Percentiles rank a stretch among this genome's conserved stretches.
phyloP scores from a whole-genome alignment of 2,113 vertebrate species.

The Phalacrocorax brasilianus region DNA sequence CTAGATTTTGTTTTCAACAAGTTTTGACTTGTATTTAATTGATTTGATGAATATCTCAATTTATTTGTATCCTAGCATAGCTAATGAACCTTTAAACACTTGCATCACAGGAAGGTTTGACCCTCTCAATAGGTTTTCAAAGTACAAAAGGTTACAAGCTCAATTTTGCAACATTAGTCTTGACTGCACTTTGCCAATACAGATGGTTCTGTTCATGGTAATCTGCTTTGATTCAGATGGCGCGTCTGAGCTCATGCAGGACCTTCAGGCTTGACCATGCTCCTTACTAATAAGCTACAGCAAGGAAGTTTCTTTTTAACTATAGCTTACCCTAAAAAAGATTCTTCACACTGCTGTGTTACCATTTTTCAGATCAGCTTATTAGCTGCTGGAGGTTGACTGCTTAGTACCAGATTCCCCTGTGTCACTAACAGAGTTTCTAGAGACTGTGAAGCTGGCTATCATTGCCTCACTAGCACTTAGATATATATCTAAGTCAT shows the following conservation, averaged over 20 bases:
- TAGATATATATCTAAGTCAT: background rate
- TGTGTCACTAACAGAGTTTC: background rate
- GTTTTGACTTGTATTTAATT: slow-evolving; percentile 39
- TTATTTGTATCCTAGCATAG: background rate
- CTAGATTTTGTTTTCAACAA: background rate
- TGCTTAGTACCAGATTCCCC: background rate
- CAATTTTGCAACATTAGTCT: background rate
- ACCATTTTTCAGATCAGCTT: background rate
- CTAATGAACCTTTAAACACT: background rate
- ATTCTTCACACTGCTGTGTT: background rate
- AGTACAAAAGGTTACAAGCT: background rate
- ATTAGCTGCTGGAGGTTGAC: background rate
- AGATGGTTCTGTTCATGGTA: background rate
- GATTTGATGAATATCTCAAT: background rate
- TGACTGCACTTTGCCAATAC: background rate
- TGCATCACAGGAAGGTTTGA: background rate
- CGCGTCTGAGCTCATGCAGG: background rate
- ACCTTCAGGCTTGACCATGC: background rate
- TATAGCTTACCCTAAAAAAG: background rate
- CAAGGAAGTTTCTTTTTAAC: background rate
- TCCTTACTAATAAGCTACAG: background rate
- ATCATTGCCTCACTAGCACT: background rate
- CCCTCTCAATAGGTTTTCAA: background rate
- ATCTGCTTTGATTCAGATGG: background rate
- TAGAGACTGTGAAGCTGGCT: background rate